These are phyloP conservation scores for Ypsolopha scabrella DNA, from an alignment of 2,888 invertebrate genomes.

Conservation along the genomic window DNA sequence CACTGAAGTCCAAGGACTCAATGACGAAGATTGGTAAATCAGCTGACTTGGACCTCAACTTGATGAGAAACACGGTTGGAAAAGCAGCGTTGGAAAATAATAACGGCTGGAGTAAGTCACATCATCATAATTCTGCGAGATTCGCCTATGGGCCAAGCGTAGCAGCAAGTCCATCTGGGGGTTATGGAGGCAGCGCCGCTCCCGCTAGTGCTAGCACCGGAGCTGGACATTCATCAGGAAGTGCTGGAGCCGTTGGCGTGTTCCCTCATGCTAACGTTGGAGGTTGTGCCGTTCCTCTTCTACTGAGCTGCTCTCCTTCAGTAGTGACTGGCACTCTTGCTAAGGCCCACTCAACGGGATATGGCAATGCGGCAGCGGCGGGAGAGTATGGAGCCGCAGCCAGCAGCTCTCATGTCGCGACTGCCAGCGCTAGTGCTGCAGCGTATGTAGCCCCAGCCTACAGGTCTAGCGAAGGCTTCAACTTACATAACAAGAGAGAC, in stretches of 20 bases:
- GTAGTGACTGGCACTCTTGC: constrained; percentile 47
- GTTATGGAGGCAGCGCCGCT: not conserved
- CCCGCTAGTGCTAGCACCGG: not conserved
- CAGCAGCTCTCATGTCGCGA: no score
- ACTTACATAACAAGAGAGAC: constrained; percentile 43
- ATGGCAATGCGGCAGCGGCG: no score
- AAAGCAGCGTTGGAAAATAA: constrained; percentile 21
- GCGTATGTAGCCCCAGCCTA: constrained; percentile 20
- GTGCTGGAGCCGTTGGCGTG: constrained; percentile 35
- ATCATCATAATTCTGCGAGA: constrained; percentile 28
- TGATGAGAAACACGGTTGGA: constrained; percentile 12
- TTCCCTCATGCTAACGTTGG: constrained; percentile 51
- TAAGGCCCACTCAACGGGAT: no score
- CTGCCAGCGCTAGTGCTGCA: no score
- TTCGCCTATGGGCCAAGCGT: constrained; percentile 22
- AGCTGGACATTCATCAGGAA: not conserved
- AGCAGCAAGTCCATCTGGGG: not conserved
- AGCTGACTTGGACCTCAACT: no score
- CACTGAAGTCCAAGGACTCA: no score
- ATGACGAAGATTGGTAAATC: no score
- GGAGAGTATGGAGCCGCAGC: no score
- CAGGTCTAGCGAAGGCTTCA: constrained; percentile 37
- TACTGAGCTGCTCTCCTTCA: constrained; percentile 54
- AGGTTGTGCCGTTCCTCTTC: constrained; percentile 49
- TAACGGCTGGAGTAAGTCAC: constrained; percentile 28